Percentiles rank a stretch among this genome's conserved stretches.
These are phyloP conservation scores for Galeopterus variegatus DNA, from an alignment of 2,113 vertebrate species.

Conservation along the genomic window DNA sequence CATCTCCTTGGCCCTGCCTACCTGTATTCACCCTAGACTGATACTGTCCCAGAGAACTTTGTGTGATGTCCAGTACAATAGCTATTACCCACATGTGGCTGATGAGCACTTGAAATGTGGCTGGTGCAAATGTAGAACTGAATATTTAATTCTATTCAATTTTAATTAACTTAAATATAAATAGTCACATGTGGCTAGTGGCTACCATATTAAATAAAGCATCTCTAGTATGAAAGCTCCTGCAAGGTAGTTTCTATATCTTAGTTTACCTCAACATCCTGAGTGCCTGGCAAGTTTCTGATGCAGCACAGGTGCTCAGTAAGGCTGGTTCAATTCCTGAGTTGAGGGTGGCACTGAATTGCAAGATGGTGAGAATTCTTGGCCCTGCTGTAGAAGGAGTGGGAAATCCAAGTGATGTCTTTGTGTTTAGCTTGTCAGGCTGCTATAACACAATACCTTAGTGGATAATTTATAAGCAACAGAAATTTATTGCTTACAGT, in stretches of 20 bases:
- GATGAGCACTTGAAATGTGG: neutral
- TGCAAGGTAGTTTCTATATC: neutral
- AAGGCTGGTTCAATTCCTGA: neutral
- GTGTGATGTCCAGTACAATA: neutral
- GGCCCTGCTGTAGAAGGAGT: neutral
- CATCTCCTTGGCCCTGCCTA: neutral
- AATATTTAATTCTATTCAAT: neutral
- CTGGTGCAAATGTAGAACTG: neutral
- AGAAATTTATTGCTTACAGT: neutral
- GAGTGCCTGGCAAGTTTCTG: neutral
- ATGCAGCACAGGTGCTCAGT: too few relatives aligned
- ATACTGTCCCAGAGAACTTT: neutral
- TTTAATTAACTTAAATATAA: constrained; percentile 1
- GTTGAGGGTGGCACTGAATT: neutral
- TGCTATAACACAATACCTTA: neutral
- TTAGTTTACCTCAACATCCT: neutral
- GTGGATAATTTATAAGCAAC: neutral
- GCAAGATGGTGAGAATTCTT: neutral
- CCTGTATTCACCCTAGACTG: neutral
- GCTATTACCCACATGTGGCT: neutral
- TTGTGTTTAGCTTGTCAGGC: neutral
- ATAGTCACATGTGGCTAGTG: neutral
- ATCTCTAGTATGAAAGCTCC: too few relatives aligned
- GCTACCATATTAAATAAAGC: neutral
- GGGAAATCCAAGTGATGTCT: neutral